These are phyloP conservation scores for Cavia porcellus DNA, from an alignment of 2,113 vertebrate genomes.

Conservation along the genomic window DNA sequence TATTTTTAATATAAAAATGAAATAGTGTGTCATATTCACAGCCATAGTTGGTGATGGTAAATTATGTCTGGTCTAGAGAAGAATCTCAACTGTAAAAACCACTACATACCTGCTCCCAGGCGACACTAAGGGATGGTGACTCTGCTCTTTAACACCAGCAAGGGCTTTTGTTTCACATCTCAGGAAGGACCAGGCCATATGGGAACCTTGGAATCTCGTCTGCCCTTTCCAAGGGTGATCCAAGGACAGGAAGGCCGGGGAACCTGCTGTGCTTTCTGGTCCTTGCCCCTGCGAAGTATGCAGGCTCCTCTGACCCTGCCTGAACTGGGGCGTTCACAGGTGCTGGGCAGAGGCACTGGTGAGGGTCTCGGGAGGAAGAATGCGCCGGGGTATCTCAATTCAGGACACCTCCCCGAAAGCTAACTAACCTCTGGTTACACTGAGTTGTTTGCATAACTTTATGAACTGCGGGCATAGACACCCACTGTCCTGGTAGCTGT, in stretches of 20 bases:
- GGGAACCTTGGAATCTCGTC: neutral
- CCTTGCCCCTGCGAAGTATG: neutral
- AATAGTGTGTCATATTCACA: neutral
- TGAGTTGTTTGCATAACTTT: neutral
- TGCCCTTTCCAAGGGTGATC: accelerated
- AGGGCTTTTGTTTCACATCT: neutral
- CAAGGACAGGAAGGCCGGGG: neutral
- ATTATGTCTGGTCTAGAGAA: neutral
- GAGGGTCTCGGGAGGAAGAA: accelerated
- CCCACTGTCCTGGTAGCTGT: neutral
- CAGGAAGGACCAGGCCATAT: accelerated
- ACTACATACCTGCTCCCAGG: neutral
- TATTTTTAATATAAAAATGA: constrained; percentile 42
- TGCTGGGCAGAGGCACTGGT: accelerated
- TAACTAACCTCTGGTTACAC: neutral
- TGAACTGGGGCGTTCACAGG: accelerated
- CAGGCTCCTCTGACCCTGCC: neutral
- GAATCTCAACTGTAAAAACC: neutral
- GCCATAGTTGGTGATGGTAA: neutral
- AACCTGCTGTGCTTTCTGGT: accelerated
- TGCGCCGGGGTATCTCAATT: neutral
- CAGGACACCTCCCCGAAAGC: neutral
- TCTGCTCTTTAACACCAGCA: neutral
- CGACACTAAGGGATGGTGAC: neutral
- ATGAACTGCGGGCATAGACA: neutral